Percentiles rank a stretch among this genome's conserved stretches.
phyloP scores from a whole-genome alignment of 2,797 vertebrate species.

The Labroides dimidiatus region DNA sequence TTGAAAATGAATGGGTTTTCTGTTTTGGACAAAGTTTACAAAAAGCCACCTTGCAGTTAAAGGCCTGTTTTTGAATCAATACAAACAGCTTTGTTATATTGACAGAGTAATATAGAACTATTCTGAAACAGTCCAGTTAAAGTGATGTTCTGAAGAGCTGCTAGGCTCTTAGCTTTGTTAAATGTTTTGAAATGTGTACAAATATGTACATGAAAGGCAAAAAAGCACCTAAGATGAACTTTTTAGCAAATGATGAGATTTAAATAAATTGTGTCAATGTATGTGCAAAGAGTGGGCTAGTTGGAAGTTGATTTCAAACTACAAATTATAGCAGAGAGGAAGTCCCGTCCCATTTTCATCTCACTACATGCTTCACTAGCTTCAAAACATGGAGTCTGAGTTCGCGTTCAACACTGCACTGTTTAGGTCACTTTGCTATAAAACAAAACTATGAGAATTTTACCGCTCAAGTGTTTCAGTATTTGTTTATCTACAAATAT shows the following conservation, averaged over 20 bases:
- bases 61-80: background rate
- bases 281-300: slow-evolving; percentile 61
- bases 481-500: too few species aligned
- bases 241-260: slow-evolving; percentile 14
- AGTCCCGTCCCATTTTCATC: background rate
- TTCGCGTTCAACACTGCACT: background rate
- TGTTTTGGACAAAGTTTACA: background rate
- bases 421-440: too few species aligned
- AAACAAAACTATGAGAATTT: too few species aligned
- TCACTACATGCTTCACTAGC: slow-evolving; percentile 1
- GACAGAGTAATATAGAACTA: slow-evolving; percentile 14
- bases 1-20: background rate
- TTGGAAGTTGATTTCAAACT: slow-evolving; percentile 51
- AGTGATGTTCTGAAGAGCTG: slow-evolving; percentile 17
- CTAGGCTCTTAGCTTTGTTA: slow-evolving; percentile 14
- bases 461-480: too few species aligned
- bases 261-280: slow-evolving; percentile 44
- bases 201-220: slow-evolving; percentile 7
- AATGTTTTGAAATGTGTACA: slow-evolving; percentile 8
- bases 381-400: background rate
- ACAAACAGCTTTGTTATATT: background rate
- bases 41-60: slow-evolving; percentile 33
- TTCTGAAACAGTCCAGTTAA: too few species aligned
- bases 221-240: slow-evolving; percentile 19
- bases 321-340: slow-evolving; percentile 8